Evolutionary conservation across 2,113 vertebrate genomes (phyloP).

Genomic region (Chlorodrepanis virens): DNA sequence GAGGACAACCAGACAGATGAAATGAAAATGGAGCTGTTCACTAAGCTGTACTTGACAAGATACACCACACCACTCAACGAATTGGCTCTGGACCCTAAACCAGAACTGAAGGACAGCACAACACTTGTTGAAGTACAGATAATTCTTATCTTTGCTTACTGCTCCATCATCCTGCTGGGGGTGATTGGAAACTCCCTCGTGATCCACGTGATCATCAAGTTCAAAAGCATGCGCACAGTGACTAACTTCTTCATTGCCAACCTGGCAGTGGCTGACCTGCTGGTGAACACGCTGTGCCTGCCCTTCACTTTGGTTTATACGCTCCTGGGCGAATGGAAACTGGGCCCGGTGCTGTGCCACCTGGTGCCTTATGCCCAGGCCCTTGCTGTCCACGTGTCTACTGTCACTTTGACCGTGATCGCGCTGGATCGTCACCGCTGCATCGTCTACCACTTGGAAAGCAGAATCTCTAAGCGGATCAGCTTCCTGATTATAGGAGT

Average conservation of each 20-base stretch:
- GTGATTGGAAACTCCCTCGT: constrained; percentile 90
- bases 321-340: constrained; percentile 87
- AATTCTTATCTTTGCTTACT: constrained; percentile 89
- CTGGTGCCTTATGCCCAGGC: constrained; percentile 90
- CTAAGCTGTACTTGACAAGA: constrained; percentile 37
- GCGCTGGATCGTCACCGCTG: constrained; percentile 91
- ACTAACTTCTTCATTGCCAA: constrained; percentile 96
- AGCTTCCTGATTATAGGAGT: constrained; percentile 85
- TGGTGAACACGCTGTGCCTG: constrained; percentile 90
- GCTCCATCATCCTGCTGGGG: constrained; percentile 89
- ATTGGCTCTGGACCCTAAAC: constrained; percentile 62
- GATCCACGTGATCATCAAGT: constrained; percentile 90
- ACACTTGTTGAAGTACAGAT: constrained; percentile 85
- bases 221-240: constrained; percentile 88
- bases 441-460: constrained; percentile 89
- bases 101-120: constrained; percentile 86
- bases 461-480: constrained; percentile 87
- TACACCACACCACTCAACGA: constrained; percentile 61
- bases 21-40: constrained; percentile 57
- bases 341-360: constrained; percentile 87
- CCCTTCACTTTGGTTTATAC: constrained; percentile 92
- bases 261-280: constrained; percentile 87
- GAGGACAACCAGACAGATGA: constrained; percentile 75
- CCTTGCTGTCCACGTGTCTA: constrained; percentile 91
- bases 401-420: constrained; percentile 90